phyloP scores from a whole-genome alignment of 2,888 invertebrate species.

The Brenthis ino region DNA sequence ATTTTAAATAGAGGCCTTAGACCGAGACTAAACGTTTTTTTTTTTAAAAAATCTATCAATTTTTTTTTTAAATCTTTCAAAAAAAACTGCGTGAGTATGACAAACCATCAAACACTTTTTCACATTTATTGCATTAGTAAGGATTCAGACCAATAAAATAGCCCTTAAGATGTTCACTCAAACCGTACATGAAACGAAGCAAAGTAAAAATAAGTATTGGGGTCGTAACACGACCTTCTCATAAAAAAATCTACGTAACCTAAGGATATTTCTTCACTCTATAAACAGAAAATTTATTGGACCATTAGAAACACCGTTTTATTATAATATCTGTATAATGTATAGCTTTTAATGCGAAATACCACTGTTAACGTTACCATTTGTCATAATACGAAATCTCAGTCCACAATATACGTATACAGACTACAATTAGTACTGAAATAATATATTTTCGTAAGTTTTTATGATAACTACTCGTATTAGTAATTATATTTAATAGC shows the following conservation, averaged over 20 bases:
- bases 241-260: slow-evolving; percentile 36
- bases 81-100: no score
- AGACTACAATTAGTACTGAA: no score
- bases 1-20: no score
- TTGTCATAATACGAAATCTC: slow-evolving; percentile 47
- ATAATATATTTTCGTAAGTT: no score
- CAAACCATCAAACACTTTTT: no score
- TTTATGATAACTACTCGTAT: no score
- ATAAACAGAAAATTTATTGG: slow-evolving; percentile 37
- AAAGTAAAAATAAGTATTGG: slow-evolving; percentile 33
- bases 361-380: slow-evolving; percentile 24
- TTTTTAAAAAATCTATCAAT: no score
- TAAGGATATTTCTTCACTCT: slow-evolving; percentile 38
- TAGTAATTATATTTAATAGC: no score
- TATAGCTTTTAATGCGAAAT: slow-evolving; percentile 30
- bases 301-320: slow-evolving; percentile 36
- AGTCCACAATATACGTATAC: slow-evolving; percentile 31
- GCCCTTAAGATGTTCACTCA: slow-evolving; percentile 18
- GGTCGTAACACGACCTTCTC: slow-evolving; percentile 37
- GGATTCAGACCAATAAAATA: slow-evolving; percentile 10
- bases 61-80: no score
- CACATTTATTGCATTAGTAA: no score
- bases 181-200: slow-evolving; percentile 26
- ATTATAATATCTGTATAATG: slow-evolving; percentile 24
- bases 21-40: no score